phyloP scores from a whole-genome alignment of 1,140 invertebrate species.

The Cydia pomonella region DNA sequence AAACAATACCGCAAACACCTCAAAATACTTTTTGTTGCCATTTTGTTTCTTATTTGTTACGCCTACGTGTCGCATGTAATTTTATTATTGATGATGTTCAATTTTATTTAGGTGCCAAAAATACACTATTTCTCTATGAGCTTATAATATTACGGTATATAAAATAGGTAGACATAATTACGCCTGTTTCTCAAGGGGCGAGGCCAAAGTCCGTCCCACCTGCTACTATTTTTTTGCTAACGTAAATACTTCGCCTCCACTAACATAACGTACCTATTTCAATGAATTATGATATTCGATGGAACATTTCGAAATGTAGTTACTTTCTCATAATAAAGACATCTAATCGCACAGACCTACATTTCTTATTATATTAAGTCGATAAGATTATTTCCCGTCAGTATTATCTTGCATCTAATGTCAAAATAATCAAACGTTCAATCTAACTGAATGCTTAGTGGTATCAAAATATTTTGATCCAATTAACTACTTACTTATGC shows the following conservation, averaged over 20 bases:
- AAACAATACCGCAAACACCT: background rate
- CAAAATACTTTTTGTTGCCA: background rate
- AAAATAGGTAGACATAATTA: no score
- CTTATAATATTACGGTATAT: background rate
- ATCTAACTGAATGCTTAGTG: conserved; percentile 21
- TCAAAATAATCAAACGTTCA: conserved; percentile 24
- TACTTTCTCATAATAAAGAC: background rate
- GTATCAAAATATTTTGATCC: conserved; percentile 25
- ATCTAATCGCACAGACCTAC: background rate
- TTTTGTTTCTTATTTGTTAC: conserved; percentile 10
- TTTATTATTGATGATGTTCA: conserved; percentile 10
- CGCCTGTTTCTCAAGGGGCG: no score
- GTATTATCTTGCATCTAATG: conserved; percentile 24
- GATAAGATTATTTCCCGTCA: background rate
- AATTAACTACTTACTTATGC: conserved; percentile 19
- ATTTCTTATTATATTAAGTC: conserved; percentile 7
- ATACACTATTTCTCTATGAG: background rate
- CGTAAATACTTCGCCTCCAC: no score
- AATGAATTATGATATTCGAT: background rate
- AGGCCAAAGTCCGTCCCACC: no score
- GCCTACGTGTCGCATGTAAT: background rate
- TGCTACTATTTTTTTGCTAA: no score
- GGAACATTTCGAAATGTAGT: background rate
- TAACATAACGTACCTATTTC: background rate
- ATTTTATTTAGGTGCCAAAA: background rate